Evolutionary conservation across 2,797 vertebrate species (phyloP).

Genomic region (Lacerta viridis): DNA sequence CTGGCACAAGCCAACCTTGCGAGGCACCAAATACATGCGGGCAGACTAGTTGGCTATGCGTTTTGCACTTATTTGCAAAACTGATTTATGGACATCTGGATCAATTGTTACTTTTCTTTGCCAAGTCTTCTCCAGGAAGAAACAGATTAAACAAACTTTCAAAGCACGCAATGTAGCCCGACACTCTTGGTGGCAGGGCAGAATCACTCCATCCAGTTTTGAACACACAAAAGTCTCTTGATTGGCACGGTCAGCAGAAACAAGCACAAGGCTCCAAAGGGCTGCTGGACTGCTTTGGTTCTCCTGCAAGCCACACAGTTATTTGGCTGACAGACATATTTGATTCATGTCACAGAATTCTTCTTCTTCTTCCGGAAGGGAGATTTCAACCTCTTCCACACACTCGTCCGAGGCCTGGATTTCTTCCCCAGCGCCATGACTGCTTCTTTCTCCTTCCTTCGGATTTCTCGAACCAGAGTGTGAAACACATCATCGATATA

Average conservation of each 20-base stretch:
- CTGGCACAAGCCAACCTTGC: neutral
- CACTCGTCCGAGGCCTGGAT: constrained; percentile 79
- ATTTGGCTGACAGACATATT: neutral
- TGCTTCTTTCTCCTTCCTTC: constrained; percentile 84
- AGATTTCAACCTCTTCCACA: constrained; percentile 87
- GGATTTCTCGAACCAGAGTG: constrained; percentile 88
- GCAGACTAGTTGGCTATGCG: neutral
- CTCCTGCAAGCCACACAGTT: constrained; percentile 37
- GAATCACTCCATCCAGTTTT: neutral
- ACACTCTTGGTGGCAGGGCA: too few species aligned
- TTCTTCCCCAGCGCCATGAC: constrained; percentile 83
- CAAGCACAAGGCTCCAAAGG: neutral
- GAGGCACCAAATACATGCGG: neutral
- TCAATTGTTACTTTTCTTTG: neutral
- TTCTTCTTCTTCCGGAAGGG: constrained; percentile 88
- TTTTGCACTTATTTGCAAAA: neutral
- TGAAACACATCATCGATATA: constrained; percentile 91
- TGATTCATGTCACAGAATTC: constrained; percentile 84
- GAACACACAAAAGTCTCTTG: constrained; percentile 11
- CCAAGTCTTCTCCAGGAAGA: constrained; percentile 31
- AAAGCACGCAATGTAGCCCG: neutral
- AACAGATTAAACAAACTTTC: constrained; percentile 24
- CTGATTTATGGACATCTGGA: neutral
- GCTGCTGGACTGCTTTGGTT: constrained; percentile 32
- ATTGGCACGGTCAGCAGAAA: constrained; percentile 29